These are phyloP conservation scores for Papilio polytes DNA, from an alignment of 1,140 invertebrate genomes.

Conservation along the genomic window DNA sequence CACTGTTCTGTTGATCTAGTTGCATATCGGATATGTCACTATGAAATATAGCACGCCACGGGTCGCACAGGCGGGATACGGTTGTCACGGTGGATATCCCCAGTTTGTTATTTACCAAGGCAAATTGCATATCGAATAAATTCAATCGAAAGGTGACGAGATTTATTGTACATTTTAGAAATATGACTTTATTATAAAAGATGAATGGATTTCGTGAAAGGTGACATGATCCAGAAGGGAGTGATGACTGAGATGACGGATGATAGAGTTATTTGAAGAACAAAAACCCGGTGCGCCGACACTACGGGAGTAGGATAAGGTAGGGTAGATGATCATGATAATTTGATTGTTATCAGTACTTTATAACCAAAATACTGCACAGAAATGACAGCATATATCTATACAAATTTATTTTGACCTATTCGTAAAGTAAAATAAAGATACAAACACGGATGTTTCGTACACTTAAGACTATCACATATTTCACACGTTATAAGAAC, in stretches of 20 bases:
- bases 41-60: background rate
- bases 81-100: background rate
- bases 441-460: constrained; percentile 6
- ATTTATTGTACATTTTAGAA: background rate
- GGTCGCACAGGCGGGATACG: background rate
- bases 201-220: too few relatives aligned
- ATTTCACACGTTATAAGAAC: constrained; percentile 14
- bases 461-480: constrained; percentile 24
- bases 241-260: too few relatives aligned
- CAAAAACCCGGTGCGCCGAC: too few relatives aligned
- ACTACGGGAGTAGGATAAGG: too few relatives aligned
- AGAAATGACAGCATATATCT: background rate
- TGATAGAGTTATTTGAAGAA: too few relatives aligned
- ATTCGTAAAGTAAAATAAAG: background rate
- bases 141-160: background rate
- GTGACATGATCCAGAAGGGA: too few relatives aligned
- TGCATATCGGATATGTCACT: constrained; percentile 3
- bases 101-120: background rate
- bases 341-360: too few relatives aligned
- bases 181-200: background rate
- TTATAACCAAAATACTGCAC: too few relatives aligned
- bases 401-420: background rate
- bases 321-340: too few relatives aligned
- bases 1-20: background rate
- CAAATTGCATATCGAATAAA: background rate